These are phyloP conservation scores for Antitype chi DNA, from an alignment of 2,888 invertebrate genomes.

Conservation along the genomic window DNA sequence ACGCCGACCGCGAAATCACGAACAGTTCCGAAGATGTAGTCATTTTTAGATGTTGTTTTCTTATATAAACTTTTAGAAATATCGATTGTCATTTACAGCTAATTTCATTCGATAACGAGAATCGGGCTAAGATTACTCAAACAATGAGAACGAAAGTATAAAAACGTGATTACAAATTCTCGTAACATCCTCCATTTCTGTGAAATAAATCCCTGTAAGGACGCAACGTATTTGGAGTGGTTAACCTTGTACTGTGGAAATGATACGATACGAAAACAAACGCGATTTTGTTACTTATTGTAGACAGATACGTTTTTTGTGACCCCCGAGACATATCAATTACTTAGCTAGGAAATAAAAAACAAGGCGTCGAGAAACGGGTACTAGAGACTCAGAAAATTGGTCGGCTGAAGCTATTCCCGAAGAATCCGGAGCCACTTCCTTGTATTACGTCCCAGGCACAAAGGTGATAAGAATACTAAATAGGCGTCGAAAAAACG, in stretches of 20 bases:
- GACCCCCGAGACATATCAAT: constrained; percentile 60
- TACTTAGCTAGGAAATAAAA: constrained; percentile 55
- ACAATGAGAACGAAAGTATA: constrained; percentile 27
- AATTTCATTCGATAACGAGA: constrained; percentile 28
- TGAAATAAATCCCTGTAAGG: constrained; percentile 61
- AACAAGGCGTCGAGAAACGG: constrained; percentile 35
- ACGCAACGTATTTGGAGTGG: constrained; percentile 57
- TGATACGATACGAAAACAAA: constrained; percentile 62
- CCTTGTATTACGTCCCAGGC: constrained; percentile 27
- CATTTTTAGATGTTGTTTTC: constrained; percentile 43
- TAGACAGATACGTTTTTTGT: constrained; percentile 60
- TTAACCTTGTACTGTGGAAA: constrained; percentile 61
- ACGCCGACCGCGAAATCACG: constrained; percentile 36
- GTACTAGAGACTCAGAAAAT: constrained; percentile 36
- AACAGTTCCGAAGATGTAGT: constrained; percentile 31
- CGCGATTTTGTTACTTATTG: constrained; percentile 62
- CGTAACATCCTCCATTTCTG: constrained; percentile 52
- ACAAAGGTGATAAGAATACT: constrained; percentile 53
- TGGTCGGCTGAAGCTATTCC: constrained; percentile 26
- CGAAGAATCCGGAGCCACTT: constrained; percentile 31
- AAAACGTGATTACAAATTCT: constrained; percentile 48
- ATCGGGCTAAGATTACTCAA: constrained; percentile 7
- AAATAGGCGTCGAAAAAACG: constrained; percentile 42
- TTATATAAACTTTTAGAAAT: constrained; percentile 33
- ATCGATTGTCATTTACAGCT: constrained; percentile 25